These are phyloP conservation scores for Nesometra sesokonis DNA, from an alignment of 35 echinoderm and acorn worm species.

Conservation along the genomic window DNA sequence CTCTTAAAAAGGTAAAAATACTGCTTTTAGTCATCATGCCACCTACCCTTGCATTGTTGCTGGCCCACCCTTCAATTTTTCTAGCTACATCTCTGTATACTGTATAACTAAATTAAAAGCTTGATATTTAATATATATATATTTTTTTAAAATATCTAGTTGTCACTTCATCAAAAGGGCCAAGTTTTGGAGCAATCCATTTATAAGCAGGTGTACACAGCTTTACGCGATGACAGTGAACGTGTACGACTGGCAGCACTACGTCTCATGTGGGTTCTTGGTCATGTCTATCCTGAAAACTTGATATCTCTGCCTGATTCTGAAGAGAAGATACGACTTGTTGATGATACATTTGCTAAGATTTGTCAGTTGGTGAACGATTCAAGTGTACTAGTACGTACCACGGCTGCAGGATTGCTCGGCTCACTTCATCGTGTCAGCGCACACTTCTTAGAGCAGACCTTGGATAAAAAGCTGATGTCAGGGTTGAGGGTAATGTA, in stretches of 20 bases:
- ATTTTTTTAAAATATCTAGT: slow-evolving; percentile 17
- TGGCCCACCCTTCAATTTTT: no score
- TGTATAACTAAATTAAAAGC: no score
- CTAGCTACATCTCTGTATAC: no score
- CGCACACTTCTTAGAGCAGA: slow-evolving; percentile 79
- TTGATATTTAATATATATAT: no score
- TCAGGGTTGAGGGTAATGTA: slow-evolving; percentile 83
- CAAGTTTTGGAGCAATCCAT: slow-evolving; percentile 64
- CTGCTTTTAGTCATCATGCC: no score
- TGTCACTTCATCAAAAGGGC: slow-evolving; percentile 67
- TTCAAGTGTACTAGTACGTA: slow-evolving; percentile 46
- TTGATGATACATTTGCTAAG: slow-evolving; percentile 95
- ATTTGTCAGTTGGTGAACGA: slow-evolving; percentile 95
- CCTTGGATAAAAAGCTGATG: slow-evolving; percentile 95
- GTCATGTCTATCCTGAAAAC: slow-evolving; percentile 86
- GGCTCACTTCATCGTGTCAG: slow-evolving; percentile 77
- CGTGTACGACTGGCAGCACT: slow-evolving; percentile 61
- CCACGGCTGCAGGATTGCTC: slow-evolving; percentile 69
- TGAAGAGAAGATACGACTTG: slow-evolving; percentile 60
- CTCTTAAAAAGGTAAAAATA: no score
- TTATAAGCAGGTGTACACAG: slow-evolving; percentile 52
- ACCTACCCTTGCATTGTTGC: no score
- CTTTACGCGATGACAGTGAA: slow-evolving; percentile 78
- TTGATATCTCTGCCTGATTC: slow-evolving; percentile 37
- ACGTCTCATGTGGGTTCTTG: slow-evolving; percentile 80